These are phyloP conservation scores for Doryteuthis pealeii DNA, from an alignment of 1,140 invertebrate species.

Conservation along the genomic window DNA sequence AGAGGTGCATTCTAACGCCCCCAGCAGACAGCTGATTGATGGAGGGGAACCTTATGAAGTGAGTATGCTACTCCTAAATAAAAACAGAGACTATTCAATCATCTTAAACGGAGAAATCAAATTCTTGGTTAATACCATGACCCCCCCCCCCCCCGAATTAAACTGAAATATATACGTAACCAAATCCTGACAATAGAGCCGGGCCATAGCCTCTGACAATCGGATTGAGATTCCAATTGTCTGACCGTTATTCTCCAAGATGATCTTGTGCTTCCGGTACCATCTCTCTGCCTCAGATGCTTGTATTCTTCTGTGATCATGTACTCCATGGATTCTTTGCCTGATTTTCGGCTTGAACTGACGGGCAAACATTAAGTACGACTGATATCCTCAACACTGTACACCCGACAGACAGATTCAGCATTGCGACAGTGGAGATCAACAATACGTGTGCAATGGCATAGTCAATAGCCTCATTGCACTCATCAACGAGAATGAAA, in stretches of 20 bases:
- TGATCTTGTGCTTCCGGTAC: constrained; percentile 70
- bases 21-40: too few species aligned
- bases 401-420: constrained; percentile 68
- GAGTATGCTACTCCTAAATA: too few species aligned
- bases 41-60: too few species aligned
- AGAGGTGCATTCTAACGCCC: too few species aligned
- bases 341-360: constrained; percentile 90
- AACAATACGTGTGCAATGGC: constrained; percentile 95
- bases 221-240: constrained; percentile 96
- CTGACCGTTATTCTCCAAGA: constrained; percentile 95
- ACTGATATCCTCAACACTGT: constrained; percentile 67
- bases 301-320: constrained; percentile 92
- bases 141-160: too few species aligned
- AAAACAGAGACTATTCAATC: too few species aligned
- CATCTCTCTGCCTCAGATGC: constrained; percentile 80
- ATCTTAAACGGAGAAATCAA: too few species aligned
- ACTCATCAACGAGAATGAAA: constrained; percentile 96
- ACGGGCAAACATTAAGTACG: constrained; percentile 95
- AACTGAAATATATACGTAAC: too few species aligned
- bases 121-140: too few species aligned
- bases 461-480: constrained; percentile 89
- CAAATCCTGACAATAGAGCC: constrained; percentile 90
- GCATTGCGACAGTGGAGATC: constrained; percentile 86
- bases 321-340: constrained; percentile 71
- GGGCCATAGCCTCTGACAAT: constrained; percentile 93